Percentiles rank a stretch among this genome's conserved stretches.
phyloP scores from a whole-genome alignment of 2,113 vertebrate species.

The Ranitomeya variabilis region DNA sequence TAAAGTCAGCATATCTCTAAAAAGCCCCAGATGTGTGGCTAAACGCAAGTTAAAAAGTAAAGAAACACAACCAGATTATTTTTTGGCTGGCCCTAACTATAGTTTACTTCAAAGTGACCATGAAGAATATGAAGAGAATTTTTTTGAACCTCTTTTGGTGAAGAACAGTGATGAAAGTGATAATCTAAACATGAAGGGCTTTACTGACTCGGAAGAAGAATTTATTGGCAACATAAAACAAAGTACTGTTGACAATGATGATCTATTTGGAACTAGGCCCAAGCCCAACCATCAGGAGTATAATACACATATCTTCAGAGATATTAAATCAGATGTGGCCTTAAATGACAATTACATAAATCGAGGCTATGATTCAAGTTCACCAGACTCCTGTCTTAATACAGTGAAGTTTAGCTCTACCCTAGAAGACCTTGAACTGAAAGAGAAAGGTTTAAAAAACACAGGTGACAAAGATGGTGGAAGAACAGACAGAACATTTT shows the following conservation, averaged over 20 bases:
- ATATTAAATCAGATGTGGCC: background rate
- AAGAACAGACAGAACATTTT: background rate
- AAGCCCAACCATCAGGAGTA: background rate
- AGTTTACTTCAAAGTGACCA: background rate
- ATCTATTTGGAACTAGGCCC: background rate
- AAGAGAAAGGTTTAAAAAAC: background rate
- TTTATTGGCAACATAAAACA: background rate
- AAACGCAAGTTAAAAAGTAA: background rate
- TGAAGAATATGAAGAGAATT: background rate
- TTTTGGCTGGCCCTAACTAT: background rate
- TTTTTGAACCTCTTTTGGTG: background rate
- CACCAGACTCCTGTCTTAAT: conserved; percentile 6
- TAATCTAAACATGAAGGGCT: background rate
- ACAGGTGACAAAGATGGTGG: background rate
- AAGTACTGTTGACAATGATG: background rate
- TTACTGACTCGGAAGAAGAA: background rate
- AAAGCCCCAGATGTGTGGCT: background rate
- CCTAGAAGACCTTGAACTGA: background rate
- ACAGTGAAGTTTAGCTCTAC: conserved; percentile 36
- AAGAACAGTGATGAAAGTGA: background rate
- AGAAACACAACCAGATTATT: background rate
- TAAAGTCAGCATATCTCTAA: background rate
- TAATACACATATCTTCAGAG: background rate
- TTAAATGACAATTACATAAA: background rate
- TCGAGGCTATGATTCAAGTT: background rate